Percentiles rank a stretch among this genome's conserved stretches.
phyloP scores from a whole-genome alignment of 2,113 vertebrate genomes.

The Cacatua alba region DNA sequence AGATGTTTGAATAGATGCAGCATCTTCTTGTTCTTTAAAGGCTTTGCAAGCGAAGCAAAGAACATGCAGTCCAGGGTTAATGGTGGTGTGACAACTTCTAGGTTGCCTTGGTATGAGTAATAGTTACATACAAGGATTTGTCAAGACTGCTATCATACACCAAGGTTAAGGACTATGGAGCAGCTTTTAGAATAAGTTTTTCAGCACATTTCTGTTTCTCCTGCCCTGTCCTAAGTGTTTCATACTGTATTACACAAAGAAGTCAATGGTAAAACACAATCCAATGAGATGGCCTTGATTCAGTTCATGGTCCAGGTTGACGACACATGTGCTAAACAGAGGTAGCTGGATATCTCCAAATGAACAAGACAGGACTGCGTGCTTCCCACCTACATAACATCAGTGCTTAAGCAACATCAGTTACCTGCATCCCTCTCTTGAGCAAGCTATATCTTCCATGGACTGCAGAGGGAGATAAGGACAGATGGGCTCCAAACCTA shows the following conservation, averaged over 20 bases:
- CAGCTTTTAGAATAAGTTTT: background rate
- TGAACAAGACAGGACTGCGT: background rate
- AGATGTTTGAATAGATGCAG: conserved; percentile 5
- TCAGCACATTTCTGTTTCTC: background rate
- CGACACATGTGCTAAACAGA: background rate
- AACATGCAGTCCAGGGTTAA: background rate
- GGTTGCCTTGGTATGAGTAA: background rate
- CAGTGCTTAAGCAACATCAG: background rate
- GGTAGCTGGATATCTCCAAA: accelerated
- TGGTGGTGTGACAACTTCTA: background rate
- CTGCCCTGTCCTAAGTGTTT: background rate
- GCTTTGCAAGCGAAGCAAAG: background rate
- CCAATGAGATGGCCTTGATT: background rate
- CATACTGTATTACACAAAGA: background rate
- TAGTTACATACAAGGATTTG: background rate
- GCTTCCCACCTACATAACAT: background rate
- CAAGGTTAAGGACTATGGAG: background rate
- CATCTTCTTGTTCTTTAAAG: background rate
- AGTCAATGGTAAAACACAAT: background rate
- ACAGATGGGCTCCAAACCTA: background rate
- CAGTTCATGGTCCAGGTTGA: background rate
- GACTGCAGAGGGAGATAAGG: background rate
- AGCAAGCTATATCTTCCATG: background rate
- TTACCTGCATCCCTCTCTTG: background rate
- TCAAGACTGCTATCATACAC: background rate